phyloP scores from a whole-genome alignment of 2,113 vertebrate species.

The Prunella himalayana region DNA sequence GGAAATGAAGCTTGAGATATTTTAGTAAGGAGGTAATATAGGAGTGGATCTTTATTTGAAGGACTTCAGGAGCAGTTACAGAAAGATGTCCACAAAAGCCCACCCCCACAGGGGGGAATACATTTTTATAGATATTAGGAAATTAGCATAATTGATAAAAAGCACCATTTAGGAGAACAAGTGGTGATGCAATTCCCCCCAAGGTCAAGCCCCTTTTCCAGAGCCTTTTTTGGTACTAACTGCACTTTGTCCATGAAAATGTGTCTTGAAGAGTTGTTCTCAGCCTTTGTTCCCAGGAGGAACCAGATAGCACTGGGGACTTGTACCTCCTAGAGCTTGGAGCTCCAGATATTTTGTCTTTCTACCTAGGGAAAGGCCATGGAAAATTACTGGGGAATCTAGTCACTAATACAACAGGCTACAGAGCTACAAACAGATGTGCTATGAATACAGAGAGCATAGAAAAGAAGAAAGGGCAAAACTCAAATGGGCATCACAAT shows the following conservation, averaged over 20 bases:
- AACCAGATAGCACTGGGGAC: rapidly evolving
- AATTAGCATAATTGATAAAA: not conserved
- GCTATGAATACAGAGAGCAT: rapidly evolving
- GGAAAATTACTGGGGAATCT: not conserved
- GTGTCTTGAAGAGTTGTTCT: not conserved
- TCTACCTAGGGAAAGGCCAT: not conserved
- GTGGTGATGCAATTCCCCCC: not conserved
- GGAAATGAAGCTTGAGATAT: not conserved
- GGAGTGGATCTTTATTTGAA: not conserved
- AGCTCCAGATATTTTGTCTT: not conserved
- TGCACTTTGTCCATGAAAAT: not conserved
- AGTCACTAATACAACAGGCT: not conserved
- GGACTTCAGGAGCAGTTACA: not conserved
- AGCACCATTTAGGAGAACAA: not conserved
- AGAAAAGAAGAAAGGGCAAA: not conserved
- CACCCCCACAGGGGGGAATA: not conserved
- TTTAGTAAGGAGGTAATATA: not conserved
- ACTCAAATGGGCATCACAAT: rapidly evolving
- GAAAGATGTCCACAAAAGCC: not conserved
- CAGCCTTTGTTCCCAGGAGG: not conserved
- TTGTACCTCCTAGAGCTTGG: rapidly evolving
- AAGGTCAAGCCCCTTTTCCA: not conserved
- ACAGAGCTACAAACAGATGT: not conserved
- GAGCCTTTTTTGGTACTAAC: not conserved
- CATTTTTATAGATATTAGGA: not conserved